These are phyloP conservation scores for Hemiprocne comata DNA, from an alignment of 2,113 vertebrate genomes.

Conservation along the genomic window DNA sequence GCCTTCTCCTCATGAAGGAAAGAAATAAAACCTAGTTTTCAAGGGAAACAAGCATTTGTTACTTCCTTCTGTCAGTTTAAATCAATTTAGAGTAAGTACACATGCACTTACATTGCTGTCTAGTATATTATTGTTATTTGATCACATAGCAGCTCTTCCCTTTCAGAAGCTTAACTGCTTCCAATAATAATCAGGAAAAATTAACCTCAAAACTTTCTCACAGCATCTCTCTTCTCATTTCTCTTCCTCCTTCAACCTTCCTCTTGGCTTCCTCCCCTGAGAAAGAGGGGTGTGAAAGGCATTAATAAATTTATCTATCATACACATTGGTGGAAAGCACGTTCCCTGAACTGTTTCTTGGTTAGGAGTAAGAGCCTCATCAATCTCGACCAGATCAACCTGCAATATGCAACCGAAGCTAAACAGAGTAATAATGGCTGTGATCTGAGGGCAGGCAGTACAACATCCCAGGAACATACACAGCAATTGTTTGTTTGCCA, in stretches of 20 bases:
- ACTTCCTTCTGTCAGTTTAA: background rate
- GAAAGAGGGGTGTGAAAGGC: background rate
- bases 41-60: background rate
- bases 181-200: background rate
- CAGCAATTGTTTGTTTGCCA: background rate
- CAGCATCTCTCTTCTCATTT: background rate
- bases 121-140: background rate
- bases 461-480: fast-evolving
- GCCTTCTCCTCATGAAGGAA: background rate
- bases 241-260: background rate
- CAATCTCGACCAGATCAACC: background rate
- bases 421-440: background rate
- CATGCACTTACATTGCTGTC: background rate
- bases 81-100: background rate
- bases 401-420: background rate
- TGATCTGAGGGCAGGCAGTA: background rate
- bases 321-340: background rate
- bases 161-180: background rate
- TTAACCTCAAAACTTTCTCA: background rate
- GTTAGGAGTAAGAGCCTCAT: background rate
- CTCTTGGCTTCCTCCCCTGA: background rate
- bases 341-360: background rate
- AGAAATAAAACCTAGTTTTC: background rate
- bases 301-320: constrained; percentile 1
- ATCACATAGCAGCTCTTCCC: background rate